Base-by-base conservation (phyloP, 1,140 invertebrate species). In the Homarus americanus region DNA sequence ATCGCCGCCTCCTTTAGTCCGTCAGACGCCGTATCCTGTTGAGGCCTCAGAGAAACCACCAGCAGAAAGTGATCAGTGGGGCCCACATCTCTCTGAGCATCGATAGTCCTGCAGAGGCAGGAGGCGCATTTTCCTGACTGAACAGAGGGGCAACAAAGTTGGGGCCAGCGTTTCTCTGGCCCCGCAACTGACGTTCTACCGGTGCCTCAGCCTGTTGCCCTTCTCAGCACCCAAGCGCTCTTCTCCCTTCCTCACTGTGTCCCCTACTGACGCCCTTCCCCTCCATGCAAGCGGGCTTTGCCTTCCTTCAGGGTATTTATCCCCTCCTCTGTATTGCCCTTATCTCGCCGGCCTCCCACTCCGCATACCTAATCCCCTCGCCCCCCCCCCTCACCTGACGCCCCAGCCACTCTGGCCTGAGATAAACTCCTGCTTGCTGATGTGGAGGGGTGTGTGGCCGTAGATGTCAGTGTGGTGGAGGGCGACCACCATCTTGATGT, bases 371-470 rank as follows among this genome's bases (percentile, higher is more conserved):
- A n/a, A n/a, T n/a, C n/a, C n/a, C n/a, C n/a, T n/a, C n/a, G n/a
- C n/a, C n/a, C n/a, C n/a, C n/a, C n/a, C n/a, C n/a, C n/a, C n/a
- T n/a, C n/a, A n/a, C n/a, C n/a, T n/a, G n/a, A n/a, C n/a, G n/a
- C n/a, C 79, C 79, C 79, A 82, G 44, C 79, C 79, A 34, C 79
- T 82, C 40, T 82, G 79, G 17, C 79, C 79, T 17, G 28, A 36
- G 9, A 82, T 28, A 12, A 82, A n/a, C 15, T 82, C 79, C 79
- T 82, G 41, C 0, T 2, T 53, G 49, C 79, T 41, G 79, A 82
- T 82, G 49, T 82, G 79, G 44, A 82, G 28, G 0, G 28, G 79
- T 2, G 44, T 44, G 79, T 28, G 15, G 44, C 79, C 79, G 28
- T 7, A n/a, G 49, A 44, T 36, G 49, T 82, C 79, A 20, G 49